These are phyloP conservation scores for Clarias pachynema DNA, from an alignment of 2,797 vertebrate species.

Conservation along the genomic window DNA sequence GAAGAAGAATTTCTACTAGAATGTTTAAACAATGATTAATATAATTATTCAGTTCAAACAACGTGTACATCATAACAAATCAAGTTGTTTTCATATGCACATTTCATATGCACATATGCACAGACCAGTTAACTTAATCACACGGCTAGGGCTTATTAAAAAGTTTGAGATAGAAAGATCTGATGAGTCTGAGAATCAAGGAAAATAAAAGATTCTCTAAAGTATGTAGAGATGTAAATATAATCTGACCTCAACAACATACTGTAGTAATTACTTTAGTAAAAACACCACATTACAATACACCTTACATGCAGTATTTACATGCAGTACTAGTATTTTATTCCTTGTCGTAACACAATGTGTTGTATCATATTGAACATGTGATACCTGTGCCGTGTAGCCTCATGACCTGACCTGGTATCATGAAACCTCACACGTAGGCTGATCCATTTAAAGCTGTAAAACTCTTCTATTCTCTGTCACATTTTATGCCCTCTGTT, in stretches of 20 bases:
- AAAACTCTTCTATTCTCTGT: not conserved
- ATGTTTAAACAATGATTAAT: too few species aligned
- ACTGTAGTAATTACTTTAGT: not conserved
- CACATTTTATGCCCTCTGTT: not conserved
- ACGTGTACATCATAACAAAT: too few species aligned
- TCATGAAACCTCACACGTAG: slow-evolving; percentile 16
- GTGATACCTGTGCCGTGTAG: slow-evolving; percentile 4
- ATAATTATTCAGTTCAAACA: too few species aligned
- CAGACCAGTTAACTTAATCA: too few species aligned
- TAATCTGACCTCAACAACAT: not conserved
- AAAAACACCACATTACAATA: not conserved
- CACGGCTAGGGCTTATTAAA: too few species aligned
- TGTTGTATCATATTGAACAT: not conserved
- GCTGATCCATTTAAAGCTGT: slow-evolving; percentile 9
- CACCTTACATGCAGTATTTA: not conserved
- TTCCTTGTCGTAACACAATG: not conserved
- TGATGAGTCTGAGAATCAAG: too few species aligned
- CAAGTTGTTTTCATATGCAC: too few species aligned
- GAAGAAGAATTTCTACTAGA: too few species aligned
- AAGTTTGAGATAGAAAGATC: too few species aligned
- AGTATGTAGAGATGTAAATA: too few species aligned
- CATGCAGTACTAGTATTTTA: not conserved
- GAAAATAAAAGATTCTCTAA: too few species aligned
- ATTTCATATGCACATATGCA: too few species aligned
- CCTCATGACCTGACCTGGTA: slow-evolving; percentile 20